Base-by-base conservation (phyloP, 2,797 vertebrate genomes). In the Cuniculus paca region DNA sequence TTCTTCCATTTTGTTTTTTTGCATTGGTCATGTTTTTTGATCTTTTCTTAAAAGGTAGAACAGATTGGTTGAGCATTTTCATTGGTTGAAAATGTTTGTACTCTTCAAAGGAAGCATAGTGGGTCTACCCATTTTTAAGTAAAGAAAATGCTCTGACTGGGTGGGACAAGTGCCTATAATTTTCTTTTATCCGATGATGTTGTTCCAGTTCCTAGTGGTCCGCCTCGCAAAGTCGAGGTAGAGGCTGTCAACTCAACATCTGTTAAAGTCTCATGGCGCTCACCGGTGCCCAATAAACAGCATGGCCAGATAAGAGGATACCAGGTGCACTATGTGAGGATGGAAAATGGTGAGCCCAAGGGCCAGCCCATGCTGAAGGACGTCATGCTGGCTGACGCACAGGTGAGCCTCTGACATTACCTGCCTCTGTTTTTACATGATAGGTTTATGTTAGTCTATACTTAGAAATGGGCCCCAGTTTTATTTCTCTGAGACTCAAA, bases 151-250 rank as follows among this genome's bases (percentile, higher is more conserved):
- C 98, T 94, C 98, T 97, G 94, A 97, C 96, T 98, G 98, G 98
- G 98, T 99, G 98, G 98, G 98, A 98, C 99, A 98, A 97, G 98
- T 99, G 98, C 98, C 99, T 99, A 98, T 99, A 99, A 99, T 99
- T 99, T 98, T 99, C 98, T 99, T 99, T 99, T 99, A 99, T 99
- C 99, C 99, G 98, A 99, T 99, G 99, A 99, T 99, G 99, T 99
- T 99, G 99, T 99, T 99, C 99, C 99, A 99, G 99, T 99, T 99
- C 99, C 99, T 99, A 99, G 99, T 97, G 99, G 99, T 99, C 99
- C 99, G 98, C 99, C 99, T 99, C 99, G 99, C 98, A 99, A 99
- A 99, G 99, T 99, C 98, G 99, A 99, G 99, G 99, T 99, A 98
- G 99, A 99, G 99, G 99, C 99, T 99, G 99, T 99, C 99, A 99